Base-by-base conservation (phyloP, 2,797 vertebrate species). In the Graptemys geographica region DNA sequence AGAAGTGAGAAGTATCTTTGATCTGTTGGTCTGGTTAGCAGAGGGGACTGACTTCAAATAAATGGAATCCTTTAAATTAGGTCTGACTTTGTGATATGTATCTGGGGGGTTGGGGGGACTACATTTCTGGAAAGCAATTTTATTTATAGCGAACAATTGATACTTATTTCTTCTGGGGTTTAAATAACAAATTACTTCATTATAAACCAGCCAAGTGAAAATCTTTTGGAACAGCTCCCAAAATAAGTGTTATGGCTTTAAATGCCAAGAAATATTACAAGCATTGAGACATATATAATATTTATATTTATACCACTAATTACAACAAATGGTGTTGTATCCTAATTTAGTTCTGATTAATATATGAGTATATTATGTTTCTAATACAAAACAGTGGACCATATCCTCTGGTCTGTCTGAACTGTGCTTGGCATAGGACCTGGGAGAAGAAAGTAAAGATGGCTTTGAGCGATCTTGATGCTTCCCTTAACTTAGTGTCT, bases 21-120 rank as follows among this genome's bases (percentile, higher is more conserved):
- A 89, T 95, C 88, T 94, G 95, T 97, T 94, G 96, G 96, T 89
- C 9, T 96, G 96, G 96, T 87, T 91, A 95, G 96, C 88, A 95
- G 65, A 41, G 94, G 93, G 93, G 96, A 87, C 74, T 84, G 52
- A 81, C 78, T 93, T 96, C 82, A 95, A 44, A 96, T 96, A 96
- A 96, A 94, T 12, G 6, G 86, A 94, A 62, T 90, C 94, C 88
- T 96, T 95, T 96, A 96, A 97, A 97, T 93, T 93, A 90, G 81
- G 79, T 53, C 37, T 89, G 95, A 88, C 94, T 95, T 96, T 96
- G 95, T 93, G 90, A 96, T 83, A 81, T 92, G 88, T 97, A 95
- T 72, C 89, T 76, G 87, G 93, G 89, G 83, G 84, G 21, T 9
- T 9, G 21, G 9, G 53, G 4, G 91, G 94, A 89, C 87, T 96